Evolutionary conservation across 2,797 vertebrate genomes (phyloP), one percentile per base, ranked within the genome.

Genomic region (Melanotaenia parkinsoni): DNA sequence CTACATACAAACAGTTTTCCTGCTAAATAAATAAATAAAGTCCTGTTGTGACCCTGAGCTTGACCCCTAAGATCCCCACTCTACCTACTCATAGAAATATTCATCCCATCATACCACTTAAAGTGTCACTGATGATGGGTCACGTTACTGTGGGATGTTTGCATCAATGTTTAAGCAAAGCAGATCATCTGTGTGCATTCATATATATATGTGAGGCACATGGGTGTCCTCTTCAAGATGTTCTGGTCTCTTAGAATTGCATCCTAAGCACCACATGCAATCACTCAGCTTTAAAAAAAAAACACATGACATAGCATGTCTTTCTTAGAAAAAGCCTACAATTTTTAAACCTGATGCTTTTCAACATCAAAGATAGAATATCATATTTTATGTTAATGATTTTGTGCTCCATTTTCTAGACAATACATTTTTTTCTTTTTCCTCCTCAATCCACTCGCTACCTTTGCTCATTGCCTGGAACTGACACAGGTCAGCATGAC

Each of bases 61-160:
- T 80, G 76, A 88, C 80, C 83, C 70, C 69, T 57, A 50, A 40
- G 65, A 71, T 59, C 72, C 76, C 59, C 57, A 2, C 66, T 70
- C 57, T 56, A 20, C 70, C 43, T 8, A 47, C 58, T 83, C 83
- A 81, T 53, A 91, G 71, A 91, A 91, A 92, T 91, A 91, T 93
- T 88, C 70, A 89, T 90, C 72, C 56, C 47, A 74, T 88, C 76
- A 82, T 88, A 63, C 58, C 56, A 77, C 78, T 87, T 64, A 73
- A 82, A 83, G 86, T 90, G 86, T 90, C 79, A 82, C 74, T 62
- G 60, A 84, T 71, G 83, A 80, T 58, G 77, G 45, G 61, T 74
- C 77, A 73, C 71, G 7, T 86, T 76, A 89, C 70, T 50, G 68
- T 53, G 64, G 67, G 73, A 56, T 56, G 30, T 69, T 51, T 68